Evolutionary conservation across 2,113 vertebrate genomes (phyloP), one percentile per base, ranked within the genome.

Genomic region (Copsychus sechellarum): DNA sequence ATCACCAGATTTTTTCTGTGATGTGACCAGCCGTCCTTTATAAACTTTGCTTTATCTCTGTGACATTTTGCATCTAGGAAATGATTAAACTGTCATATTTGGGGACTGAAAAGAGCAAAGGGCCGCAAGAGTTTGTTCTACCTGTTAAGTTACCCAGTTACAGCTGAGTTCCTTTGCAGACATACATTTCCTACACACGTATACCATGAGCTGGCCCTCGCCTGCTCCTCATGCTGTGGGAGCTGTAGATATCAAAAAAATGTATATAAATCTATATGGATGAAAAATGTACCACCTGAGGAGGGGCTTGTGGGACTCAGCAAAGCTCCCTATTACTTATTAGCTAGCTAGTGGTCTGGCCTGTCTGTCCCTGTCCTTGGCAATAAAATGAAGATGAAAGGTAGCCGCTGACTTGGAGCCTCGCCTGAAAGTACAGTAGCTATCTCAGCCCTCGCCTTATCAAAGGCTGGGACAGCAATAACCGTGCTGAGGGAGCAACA

Each of bases 351-450:
- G 96, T 96, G 95, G 94, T 97, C 96, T 96, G 95, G 90, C 67
- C 74, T 73, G 51, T 85, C 97, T 98, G 98, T 97, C 78, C 71
- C 98, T 98, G 98, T 98, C 98, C 98, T 99, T 99, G 98, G 98
- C 98, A 98, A 97, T 97, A 98, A 98, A 98, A 98, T 96, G 97
- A 97, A 98, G 98, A 98, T 99, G 97, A 99, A 98, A 99, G 98
- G 96, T 86, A 97, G 97, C 98, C 97, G 98, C 97, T 97, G 98
- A 98, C 98, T 98, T 98, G 98, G 97, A 98, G 98, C 98, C 97
- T 96, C 94, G 98, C 98, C 98, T 99, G 98, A 99, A 99, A 99
- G 98, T 97, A 96, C 96, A 97, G 97, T 96, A 98, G 98, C 98
- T 99, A 99, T 99, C 99, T 98, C 97, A 98, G 97, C 96, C 97